Conservation (phyloP, 1,140 invertebrate species). For the Drosophila trapezifrons region DNA sequence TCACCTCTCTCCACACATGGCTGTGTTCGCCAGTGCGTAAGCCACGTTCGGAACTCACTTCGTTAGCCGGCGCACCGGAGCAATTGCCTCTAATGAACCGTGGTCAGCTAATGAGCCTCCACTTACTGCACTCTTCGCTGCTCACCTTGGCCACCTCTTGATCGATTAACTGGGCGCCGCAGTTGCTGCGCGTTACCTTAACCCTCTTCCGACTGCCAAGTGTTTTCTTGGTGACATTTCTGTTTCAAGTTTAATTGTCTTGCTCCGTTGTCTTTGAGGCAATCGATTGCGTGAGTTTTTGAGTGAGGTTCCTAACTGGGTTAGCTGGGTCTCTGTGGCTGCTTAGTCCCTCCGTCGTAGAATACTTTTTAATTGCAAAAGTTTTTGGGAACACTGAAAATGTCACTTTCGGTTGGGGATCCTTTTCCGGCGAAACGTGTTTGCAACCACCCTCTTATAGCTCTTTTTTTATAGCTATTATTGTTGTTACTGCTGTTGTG, state of each 20-base stretch:
- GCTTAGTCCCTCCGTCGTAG: background rate
- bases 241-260: conserved; percentile 80
- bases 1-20: background rate
- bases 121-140: conserved; percentile 11
- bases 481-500: conserved; percentile 29
- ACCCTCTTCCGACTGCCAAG: conserved; percentile 59
- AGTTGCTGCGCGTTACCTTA: conserved; percentile 58
- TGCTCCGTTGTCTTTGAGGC: conserved; percentile 44
- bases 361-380: conserved; percentile 61
- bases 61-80: conserved; percentile 5
- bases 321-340: conserved; percentile 30
- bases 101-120: conserved; percentile 46
- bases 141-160: conserved; percentile 41
- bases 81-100: conserved; percentile 58
- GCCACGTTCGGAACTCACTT: conserved; percentile 27
- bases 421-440: conserved; percentile 35
- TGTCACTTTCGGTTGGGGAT: conserved; percentile 21
- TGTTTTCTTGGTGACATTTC: conserved; percentile 53
- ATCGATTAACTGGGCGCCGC: conserved; percentile 62
- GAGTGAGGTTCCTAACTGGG: conserved; percentile 42
- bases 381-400: conserved; percentile 24
- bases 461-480: conserved; percentile 28
- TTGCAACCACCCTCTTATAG: conserved; percentile 20
- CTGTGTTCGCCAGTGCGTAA: conserved; percentile 21
- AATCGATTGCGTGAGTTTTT: conserved; percentile 63